Evolutionary conservation across 2,797 vertebrate genomes (phyloP), one percentile per base, ranked within the genome.

Genomic region (Lepus townsendii): DNA sequence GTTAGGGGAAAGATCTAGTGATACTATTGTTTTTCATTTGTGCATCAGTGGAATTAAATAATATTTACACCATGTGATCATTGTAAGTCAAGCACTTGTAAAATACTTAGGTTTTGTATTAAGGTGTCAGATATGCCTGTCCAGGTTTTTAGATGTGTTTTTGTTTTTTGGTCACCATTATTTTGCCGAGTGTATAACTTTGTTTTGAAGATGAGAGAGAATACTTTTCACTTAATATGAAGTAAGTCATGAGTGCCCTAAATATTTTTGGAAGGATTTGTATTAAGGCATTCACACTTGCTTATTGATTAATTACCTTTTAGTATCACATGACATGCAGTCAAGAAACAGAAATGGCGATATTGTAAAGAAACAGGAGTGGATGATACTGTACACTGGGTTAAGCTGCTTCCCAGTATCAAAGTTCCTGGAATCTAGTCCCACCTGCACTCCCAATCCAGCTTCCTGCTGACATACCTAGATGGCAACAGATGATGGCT

Each of bases 21-120:
- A 19, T 47, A 26, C 24, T 35, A 63, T 50, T 35, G 3, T 17
- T 60, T 84, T 90, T 84, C 71, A 42, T 77, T 83, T 73, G 26
- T 12, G 12, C 6, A 10, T 88, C 72, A 88, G 22, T 94, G 13
- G 16, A 9, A 76, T 85, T 94, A 35, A 62, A 69, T 69, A 90
- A 54, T 84, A 75, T 26, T 38, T 83, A 9, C 24, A 66, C 19
- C 42, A n/a, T 47, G 38, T 20, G 10, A 10, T 93, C 19, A 16
- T 72, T 91, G 26, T 75, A 88, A 88, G n/a, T 79, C n/a, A 63
- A 16, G 27, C 7, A 62, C 10, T 88, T 84, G 26, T 78, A 83
- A 88, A 32, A 77, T 69, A 83, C 19, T 26, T 84, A 7, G 35
- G 27, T 50, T 65, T 92, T 47, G 22, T 82, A 17, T 62, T 62